These are phyloP conservation scores for Trachythela sp. DNA, from an alignment of 64 coral and sea anemone species.

Conservation along the genomic window DNA sequence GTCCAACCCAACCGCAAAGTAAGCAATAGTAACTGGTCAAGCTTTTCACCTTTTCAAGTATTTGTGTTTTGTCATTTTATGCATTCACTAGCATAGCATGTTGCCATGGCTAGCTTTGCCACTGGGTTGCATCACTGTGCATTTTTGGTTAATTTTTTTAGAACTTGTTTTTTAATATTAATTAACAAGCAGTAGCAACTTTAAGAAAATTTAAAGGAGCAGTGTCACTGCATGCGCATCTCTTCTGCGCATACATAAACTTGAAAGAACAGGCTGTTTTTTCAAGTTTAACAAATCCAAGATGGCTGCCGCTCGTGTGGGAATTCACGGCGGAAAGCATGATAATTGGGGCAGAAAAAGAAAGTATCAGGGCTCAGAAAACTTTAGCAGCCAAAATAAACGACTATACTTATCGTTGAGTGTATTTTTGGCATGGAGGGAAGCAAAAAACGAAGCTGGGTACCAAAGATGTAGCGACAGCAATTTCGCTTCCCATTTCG, in stretches of 20 bases:
- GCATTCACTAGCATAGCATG: too few relatives aligned
- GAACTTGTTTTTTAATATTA: too few relatives aligned
- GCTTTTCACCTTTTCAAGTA: too few relatives aligned
- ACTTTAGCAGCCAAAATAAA: background rate
- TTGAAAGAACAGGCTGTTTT: conserved; percentile 1
- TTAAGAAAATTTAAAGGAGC: too few relatives aligned
- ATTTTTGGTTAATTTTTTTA: too few relatives aligned
- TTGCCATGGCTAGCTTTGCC: too few relatives aligned
- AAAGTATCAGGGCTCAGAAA: background rate
- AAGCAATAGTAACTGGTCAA: too few relatives aligned
- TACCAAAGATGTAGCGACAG: background rate
- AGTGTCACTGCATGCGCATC: too few relatives aligned
- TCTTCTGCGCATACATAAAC: background rate
- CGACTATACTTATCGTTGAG: background rate
- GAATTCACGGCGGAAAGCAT: background rate
- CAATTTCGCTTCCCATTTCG: background rate
- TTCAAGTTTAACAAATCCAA: conserved; percentile 3
- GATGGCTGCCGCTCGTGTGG: background rate
- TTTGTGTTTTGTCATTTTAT: too few relatives aligned
- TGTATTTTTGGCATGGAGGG: background rate
- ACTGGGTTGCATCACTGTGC: too few relatives aligned
- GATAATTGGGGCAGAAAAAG: background rate
- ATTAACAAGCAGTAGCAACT: too few relatives aligned
- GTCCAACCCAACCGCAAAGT: too few relatives aligned
- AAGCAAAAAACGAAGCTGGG: background rate